Percentiles rank a stretch among this genome's conserved stretches.
phyloP scores from a whole-genome alignment of 2,113 vertebrate species.

The Ameiurus melas region DNA sequence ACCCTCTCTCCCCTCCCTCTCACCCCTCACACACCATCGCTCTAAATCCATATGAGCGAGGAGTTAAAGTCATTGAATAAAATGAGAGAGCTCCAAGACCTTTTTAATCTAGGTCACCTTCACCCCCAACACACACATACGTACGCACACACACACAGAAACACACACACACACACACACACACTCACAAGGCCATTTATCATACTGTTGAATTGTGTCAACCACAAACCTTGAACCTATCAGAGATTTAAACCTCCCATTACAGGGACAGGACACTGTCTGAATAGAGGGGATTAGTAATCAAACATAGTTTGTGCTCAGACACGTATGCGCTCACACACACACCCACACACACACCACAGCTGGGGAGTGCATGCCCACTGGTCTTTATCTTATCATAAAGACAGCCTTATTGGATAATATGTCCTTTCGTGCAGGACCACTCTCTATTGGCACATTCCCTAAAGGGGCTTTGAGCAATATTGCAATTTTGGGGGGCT shows the following conservation, averaged over 20 bases:
- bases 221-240: constrained; percentile 20
- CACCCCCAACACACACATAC: constrained; percentile 21
- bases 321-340: constrained; percentile 20
- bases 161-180: not conserved
- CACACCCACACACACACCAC: constrained; percentile 38
- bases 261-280: constrained; percentile 19
- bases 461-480: constrained; percentile 46
- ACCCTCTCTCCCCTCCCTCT: constrained; percentile 1
- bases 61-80: constrained; percentile 41
- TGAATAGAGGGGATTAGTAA: constrained; percentile 30
- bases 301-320: constrained; percentile 16
- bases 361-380: constrained; percentile 38
- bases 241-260: constrained; percentile 25
- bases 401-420: constrained; percentile 54
- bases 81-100: constrained; percentile 33
- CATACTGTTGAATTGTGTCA: constrained; percentile 44
- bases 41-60: constrained; percentile 37
- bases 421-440: constrained; percentile 50
- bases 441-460: constrained; percentile 40
- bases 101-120: constrained; percentile 52
- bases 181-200: constrained; percentile 35
- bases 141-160: constrained; percentile 8
- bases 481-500: constrained; percentile 48
- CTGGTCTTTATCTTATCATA: constrained; percentile 54
- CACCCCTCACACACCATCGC: constrained; percentile 19